phyloP scores from a whole-genome alignment of 1,140 invertebrate genomes.

The Euglossa dilemma region DNA sequence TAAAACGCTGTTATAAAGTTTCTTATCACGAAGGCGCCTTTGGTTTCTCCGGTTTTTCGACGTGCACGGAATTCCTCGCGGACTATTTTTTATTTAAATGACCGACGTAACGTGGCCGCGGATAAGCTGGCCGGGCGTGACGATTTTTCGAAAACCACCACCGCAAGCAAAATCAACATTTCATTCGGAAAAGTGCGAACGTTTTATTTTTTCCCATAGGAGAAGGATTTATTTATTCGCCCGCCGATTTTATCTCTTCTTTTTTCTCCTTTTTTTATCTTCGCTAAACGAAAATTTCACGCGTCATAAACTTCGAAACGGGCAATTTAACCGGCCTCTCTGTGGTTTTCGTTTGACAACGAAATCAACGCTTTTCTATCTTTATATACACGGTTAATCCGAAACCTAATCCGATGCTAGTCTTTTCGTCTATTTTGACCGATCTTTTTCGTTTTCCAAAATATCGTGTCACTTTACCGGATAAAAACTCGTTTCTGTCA shows the following conservation, averaged over 20 bases:
- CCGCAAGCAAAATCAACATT: neutral
- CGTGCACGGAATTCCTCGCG: slow-evolving; percentile 8
- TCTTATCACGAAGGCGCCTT: slow-evolving; percentile 26
- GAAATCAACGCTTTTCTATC: neutral
- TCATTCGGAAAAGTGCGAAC: neutral
- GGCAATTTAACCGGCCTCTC: neutral
- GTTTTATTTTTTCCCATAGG: neutral
- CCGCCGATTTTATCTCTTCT: too few relatives aligned
- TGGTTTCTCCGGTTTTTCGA: neutral
- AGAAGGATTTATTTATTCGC: neutral
- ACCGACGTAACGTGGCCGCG: too few relatives aligned
- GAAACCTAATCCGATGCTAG: too few relatives aligned
- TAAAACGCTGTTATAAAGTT: slow-evolving; percentile 1
- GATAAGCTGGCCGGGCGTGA: slow-evolving; percentile 2
- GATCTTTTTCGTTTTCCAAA: neutral
- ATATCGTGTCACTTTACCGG: neutral
- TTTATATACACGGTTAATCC: slow-evolving; percentile 13
- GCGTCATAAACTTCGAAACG: neutral
- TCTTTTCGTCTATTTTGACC: neutral
- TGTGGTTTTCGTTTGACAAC: slow-evolving; percentile 6
- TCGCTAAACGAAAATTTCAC: neutral
- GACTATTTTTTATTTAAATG: slow-evolving; percentile 37
- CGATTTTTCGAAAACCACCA: slow-evolving; percentile 2
- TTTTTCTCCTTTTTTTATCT: neutral
- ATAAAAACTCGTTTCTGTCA: too few relatives aligned